phyloP scores from a whole-genome alignment of 2,797 vertebrate species.

The Echiichthys vipera region DNA sequence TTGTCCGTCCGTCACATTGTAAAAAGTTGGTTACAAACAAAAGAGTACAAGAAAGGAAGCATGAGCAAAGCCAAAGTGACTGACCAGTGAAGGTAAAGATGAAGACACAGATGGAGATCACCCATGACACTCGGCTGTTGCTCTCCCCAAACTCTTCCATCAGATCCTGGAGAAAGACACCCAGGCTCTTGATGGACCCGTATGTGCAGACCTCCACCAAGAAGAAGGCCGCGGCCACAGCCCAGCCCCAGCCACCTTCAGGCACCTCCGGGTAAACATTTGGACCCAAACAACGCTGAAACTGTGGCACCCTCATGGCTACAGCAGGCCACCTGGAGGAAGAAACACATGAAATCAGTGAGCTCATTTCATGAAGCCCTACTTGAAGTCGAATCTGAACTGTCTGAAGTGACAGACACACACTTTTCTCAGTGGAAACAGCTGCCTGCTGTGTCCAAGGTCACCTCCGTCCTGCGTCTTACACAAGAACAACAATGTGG shows the following conservation, averaged over 20 bases:
- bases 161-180: conserved; percentile 94
- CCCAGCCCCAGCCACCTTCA: conserved; percentile 97
- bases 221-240: conserved; percentile 91
- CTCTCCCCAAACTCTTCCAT: conserved; percentile 91
- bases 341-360: background rate
- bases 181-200: conserved; percentile 92
- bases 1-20: too few species aligned
- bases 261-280: conserved; percentile 91
- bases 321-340: conserved; percentile 26
- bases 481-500: background rate
- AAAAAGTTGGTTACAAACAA: background rate
- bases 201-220: conserved; percentile 93
- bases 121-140: conserved; percentile 95
- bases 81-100: conserved; percentile 92
- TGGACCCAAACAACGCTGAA: conserved; percentile 79
- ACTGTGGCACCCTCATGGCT: conserved; percentile 83
- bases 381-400: background rate
- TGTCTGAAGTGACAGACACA: too few species aligned
- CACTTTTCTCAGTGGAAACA: too few species aligned
- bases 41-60: background rate
- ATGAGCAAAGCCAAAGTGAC: conserved; percentile 48
- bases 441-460: background rate
- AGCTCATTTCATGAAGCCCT: background rate
- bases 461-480: too few species aligned
- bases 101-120: conserved; percentile 94